Conservation (phyloP, 2,113 vertebrate genomes). For the Apodemus sylvaticus region DNA sequence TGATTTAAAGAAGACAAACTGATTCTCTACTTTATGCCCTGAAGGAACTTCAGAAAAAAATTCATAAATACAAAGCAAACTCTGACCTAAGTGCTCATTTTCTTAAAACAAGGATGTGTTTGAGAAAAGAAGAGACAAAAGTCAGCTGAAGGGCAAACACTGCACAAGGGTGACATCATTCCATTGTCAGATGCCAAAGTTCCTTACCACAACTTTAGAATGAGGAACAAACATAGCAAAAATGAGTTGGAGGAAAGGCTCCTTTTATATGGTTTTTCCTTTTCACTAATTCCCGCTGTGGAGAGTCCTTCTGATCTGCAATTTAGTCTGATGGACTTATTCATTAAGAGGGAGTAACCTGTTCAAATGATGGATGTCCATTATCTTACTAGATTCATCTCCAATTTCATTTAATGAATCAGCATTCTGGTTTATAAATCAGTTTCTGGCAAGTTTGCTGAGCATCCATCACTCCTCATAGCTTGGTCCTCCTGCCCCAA, state of each 20-base stretch:
- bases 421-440: conserved; percentile 68
- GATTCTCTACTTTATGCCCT: conserved; percentile 46
- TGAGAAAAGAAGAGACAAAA: conserved; percentile 40
- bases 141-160: conserved; percentile 26
- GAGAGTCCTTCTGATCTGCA: conserved; percentile 26
- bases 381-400: conserved; percentile 68
- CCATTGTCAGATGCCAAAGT: background rate
- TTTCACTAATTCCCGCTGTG: background rate
- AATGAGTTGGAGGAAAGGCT: background rate
- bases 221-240: background rate
- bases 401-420: conserved; percentile 72
- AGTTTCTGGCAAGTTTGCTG: conserved; percentile 65
- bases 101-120: background rate
- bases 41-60: background rate
- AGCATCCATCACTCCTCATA: conserved; percentile 58
- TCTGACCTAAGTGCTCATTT: conserved; percentile 25
- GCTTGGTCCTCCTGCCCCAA: background rate
- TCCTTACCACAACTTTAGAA: background rate
- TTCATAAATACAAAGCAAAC: conserved; percentile 25
- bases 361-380: conserved; percentile 68
- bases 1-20: background rate
- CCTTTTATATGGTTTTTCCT: conserved; percentile 3
- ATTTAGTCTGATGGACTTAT: conserved; percentile 52
- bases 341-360: conserved; percentile 62
- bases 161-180: conserved; percentile 19